Conservation (phyloP, 2,888 invertebrate genomes). For the Idaea dimidiata region DNA sequence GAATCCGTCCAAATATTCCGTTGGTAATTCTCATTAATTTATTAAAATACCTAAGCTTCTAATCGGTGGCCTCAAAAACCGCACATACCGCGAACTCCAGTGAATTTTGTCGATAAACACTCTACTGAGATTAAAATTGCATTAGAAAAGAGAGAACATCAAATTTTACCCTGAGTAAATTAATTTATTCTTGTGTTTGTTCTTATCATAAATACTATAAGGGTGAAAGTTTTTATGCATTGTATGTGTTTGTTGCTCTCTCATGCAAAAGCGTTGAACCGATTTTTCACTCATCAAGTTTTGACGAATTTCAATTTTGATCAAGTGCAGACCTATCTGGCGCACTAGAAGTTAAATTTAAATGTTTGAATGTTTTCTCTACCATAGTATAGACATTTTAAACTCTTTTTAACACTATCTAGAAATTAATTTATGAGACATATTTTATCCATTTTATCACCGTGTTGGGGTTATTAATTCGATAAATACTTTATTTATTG, state of each 20-base stretch:
- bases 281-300: too few relatives aligned
- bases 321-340: too few relatives aligned
- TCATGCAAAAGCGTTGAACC: too few relatives aligned
- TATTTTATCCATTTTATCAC: background rate
- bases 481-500: background rate
- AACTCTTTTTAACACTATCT: background rate
- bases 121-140: background rate
- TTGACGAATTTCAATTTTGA: too few relatives aligned
- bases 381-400: background rate
- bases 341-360: background rate
- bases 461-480: background rate
- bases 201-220: too few relatives aligned
- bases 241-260: too few relatives aligned
- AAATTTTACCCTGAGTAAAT: background rate
- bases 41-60: background rate
- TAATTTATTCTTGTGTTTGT: background rate
- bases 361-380: background rate
- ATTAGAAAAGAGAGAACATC: background rate
- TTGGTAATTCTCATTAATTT: background rate
- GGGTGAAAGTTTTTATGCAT: too few relatives aligned
- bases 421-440: background rate
- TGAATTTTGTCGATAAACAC: background rate
- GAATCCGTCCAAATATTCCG: background rate
- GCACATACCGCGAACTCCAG: background rate
- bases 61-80: slow-evolving; percentile 1